These are phyloP conservation scores for Fregata magnificens DNA, from an alignment of 2,113 vertebrate species.

Conservation along the genomic window DNA sequence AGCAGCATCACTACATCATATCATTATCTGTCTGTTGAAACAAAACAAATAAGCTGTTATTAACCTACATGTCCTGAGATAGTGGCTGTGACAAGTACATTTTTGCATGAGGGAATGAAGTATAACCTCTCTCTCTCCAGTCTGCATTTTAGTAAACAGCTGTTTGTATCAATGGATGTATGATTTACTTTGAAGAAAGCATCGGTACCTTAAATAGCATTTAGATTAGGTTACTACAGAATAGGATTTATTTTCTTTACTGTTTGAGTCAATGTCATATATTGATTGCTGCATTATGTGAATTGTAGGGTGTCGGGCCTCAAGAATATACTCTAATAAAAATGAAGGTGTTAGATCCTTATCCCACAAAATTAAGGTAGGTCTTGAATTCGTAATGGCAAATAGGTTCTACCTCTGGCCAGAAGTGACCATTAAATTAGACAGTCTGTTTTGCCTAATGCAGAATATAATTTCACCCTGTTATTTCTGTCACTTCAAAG, in stretches of 20 bases:
- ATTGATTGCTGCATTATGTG: neutral
- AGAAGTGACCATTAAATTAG: neutral
- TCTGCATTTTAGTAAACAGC: neutral
- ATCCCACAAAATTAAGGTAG: slow-evolving; percentile 90
- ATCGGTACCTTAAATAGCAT: neutral
- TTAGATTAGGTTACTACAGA: neutral
- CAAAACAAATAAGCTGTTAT: neutral
- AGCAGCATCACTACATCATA: neutral
- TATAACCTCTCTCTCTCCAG: neutral
- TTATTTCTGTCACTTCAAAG: neutral
- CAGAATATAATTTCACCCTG: neutral
- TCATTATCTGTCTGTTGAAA: neutral
- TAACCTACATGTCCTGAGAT: neutral
- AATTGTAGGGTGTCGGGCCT: slow-evolving; percentile 89
- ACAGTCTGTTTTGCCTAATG: neutral
- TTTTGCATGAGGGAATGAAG: neutral
- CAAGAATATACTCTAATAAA: slow-evolving; percentile 96
- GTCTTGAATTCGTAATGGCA: neutral
- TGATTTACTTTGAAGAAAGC: neutral
- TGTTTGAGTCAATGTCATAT: neutral
- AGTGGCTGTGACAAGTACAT: neutral
- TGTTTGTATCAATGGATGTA: neutral
- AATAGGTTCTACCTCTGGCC: neutral
- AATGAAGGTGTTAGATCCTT: slow-evolving; percentile 94
- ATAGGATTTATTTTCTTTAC: neutral